Evolutionary conservation across 23 tunicate genomes (phyloP).

Genomic region (Diplosoma virens): DNA sequence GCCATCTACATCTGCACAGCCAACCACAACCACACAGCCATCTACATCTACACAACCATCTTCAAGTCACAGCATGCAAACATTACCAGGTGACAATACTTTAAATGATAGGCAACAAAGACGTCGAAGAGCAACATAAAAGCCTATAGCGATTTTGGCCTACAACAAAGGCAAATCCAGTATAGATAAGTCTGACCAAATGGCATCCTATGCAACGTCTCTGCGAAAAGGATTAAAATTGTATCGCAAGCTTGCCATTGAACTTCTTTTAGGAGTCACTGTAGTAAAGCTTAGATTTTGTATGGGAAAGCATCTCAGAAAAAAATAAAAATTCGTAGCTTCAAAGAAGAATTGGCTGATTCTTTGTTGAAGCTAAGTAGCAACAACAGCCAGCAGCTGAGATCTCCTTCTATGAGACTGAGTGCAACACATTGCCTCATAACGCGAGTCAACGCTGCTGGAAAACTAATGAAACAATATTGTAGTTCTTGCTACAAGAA

Average conservation of each 20-base stretch:
- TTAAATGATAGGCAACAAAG: constrained; percentile 9
- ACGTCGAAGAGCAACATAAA: constrained; percentile 34
- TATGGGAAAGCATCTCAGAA: constrained; percentile 18
- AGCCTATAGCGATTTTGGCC: constrained; percentile 20
- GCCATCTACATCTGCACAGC: constrained; percentile 1
- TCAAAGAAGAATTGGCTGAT: constrained; percentile 27
- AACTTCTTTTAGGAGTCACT: constrained; percentile 10
- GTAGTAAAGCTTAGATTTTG: constrained; percentile 22
- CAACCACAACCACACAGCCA: constrained; percentile 1
- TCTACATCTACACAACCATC: constrained; percentile 9
- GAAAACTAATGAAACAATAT: background rate
- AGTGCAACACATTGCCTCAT: constrained; percentile 18
- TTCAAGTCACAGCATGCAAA: constrained; percentile 5
- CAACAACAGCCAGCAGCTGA: constrained; percentile 1
- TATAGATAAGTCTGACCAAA: constrained; percentile 24
- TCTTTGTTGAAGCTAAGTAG: constrained; percentile 17
- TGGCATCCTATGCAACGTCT: constrained; percentile 26
- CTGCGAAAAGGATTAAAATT: constrained; percentile 38
- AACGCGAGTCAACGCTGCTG: background rate
- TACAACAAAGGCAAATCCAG: constrained; percentile 28
- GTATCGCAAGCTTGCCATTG: constrained; percentile 25
- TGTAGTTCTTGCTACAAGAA: constrained; percentile 15
- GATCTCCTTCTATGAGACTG: constrained; percentile 9
- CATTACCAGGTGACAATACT: constrained; percentile 2
- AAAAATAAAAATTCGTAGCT: constrained; percentile 17